Percentiles rank a stretch among this genome's conserved stretches.
phyloP scores from a whole-genome alignment of 2,888 invertebrate species.

The Tetragonisca angustula region DNA sequence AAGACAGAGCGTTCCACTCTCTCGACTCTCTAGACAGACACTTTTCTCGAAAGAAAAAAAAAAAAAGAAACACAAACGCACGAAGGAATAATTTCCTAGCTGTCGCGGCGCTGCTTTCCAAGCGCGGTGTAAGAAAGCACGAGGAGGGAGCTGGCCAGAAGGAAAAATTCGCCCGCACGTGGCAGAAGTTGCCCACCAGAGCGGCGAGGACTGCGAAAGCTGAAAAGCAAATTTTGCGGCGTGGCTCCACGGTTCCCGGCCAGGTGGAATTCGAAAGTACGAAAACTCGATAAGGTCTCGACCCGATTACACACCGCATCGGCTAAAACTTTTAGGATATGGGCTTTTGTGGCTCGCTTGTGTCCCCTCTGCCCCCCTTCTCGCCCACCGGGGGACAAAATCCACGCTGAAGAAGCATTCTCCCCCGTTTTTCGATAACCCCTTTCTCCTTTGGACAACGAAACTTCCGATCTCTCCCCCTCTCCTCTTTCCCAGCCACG shows the following conservation, averaged over 20 bases:
- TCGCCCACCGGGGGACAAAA: conserved; percentile 14
- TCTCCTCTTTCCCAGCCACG: neutral
- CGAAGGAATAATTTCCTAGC: no score
- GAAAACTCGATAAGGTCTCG: conserved; percentile 67
- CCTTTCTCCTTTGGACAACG: conserved; percentile 1
- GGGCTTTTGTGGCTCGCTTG: conserved; percentile 38
- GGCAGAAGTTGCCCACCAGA: conserved; percentile 48
- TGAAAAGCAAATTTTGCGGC: conserved; percentile 63
- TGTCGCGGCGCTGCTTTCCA: no score
- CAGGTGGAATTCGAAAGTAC: conserved; percentile 64
- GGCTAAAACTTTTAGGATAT: conserved; percentile 52
- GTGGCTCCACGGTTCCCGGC: conserved; percentile 32
- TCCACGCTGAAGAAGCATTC: conserved; percentile 29
- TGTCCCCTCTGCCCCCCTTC: neutral
- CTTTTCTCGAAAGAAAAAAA: no score
- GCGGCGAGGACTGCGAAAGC: conserved; percentile 37
- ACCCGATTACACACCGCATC: conserved; percentile 63
- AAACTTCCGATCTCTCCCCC: conserved; percentile 21
- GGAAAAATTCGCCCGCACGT: conserved; percentile 41
- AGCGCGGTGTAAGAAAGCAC: conserved; percentile 11
- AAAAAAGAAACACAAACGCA: no score
- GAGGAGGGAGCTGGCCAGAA: neutral
- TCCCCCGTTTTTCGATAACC: conserved; percentile 35
- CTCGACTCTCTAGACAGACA: no score
- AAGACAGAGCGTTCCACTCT: no score